Evolutionary conservation across 2,888 invertebrate genomes (phyloP).

Genomic region (Phyto melanocephala): DNA sequence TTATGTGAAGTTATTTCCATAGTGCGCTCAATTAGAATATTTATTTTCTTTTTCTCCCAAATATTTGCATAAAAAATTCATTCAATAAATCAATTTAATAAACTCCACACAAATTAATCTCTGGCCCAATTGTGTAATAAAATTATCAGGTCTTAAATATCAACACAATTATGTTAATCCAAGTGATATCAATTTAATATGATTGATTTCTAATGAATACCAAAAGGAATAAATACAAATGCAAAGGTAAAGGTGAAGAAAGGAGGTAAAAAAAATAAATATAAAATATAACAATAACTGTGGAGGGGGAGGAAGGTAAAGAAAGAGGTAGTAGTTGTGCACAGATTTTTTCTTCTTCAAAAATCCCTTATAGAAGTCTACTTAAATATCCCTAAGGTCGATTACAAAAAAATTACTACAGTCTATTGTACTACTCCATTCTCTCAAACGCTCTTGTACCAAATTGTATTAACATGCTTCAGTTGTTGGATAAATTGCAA

Average conservation of each 20-base stretch:
- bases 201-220: slow-evolving; percentile 53
- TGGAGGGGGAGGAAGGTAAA: no score
- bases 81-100: no score
- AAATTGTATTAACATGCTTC: slow-evolving; percentile 63
- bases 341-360: slow-evolving; percentile 36
- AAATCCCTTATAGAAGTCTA: slow-evolving; percentile 22
- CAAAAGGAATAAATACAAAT: not conserved
- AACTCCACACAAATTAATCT: not conserved
- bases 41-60: not conserved
- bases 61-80: no score
- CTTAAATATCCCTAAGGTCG: slow-evolving; percentile 48
- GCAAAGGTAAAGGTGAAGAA: not conserved
- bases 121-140: slow-evolving; percentile 16
- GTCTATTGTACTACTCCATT: not conserved
- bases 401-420: slow-evolving; percentile 36
- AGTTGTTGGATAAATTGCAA: slow-evolving; percentile 63
- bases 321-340: not conserved
- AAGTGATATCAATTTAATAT: slow-evolving; percentile 55
- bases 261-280: not conserved
- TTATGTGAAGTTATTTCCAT: no score
- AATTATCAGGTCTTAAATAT: slow-evolving; percentile 28
- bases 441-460: not conserved
- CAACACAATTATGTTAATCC: slow-evolving; percentile 59
- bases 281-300: not conserved
- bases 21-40: no score